Percentiles rank a stretch among this genome's conserved stretches.
These are phyloP conservation scores for Prenolepis imparis DNA, from an alignment of 2,888 invertebrate species.

Conservation along the genomic window DNA sequence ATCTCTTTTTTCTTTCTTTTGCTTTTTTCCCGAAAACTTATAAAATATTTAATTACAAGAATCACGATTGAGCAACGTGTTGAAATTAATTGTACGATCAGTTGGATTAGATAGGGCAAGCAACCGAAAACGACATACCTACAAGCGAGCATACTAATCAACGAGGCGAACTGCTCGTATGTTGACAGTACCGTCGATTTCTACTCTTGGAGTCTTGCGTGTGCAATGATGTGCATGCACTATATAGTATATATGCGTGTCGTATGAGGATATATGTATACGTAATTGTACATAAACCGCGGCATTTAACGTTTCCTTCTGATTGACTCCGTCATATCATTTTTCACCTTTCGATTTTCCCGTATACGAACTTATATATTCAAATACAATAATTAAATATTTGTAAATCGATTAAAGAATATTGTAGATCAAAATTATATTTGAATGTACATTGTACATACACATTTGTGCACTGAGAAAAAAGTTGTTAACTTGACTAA, in stretches of 20 bases:
- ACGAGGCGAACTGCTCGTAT: slow-evolving; percentile 75
- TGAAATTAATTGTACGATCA: slow-evolving; percentile 77
- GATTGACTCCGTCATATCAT: slow-evolving; percentile 24
- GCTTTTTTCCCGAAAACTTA: neutral
- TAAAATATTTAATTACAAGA: slow-evolving; percentile 11
- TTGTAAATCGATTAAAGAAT: neutral
- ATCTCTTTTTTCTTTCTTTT: neutral
- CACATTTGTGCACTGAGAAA: too few species aligned
- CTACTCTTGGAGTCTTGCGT: slow-evolving; percentile 70
- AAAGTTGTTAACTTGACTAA: too few species aligned
- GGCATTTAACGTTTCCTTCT: slow-evolving; percentile 67
- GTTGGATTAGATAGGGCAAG: slow-evolving; percentile 77
- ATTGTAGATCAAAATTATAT: neutral
- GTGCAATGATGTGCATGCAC: slow-evolving; percentile 60
- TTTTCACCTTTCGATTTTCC: slow-evolving; percentile 42
- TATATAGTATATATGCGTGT: slow-evolving; percentile 55
- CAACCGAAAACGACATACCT: slow-evolving; percentile 70
- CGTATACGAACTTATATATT: slow-evolving; percentile 15
- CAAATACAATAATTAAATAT: slow-evolving; percentile 12
- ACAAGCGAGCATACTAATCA: slow-evolving; percentile 82
- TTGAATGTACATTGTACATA: neutral
- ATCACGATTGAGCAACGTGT: slow-evolving; percentile 49
- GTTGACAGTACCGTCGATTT: slow-evolving; percentile 79
- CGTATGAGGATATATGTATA: slow-evolving; percentile 66
- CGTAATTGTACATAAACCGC: slow-evolving; percentile 54